Evolutionary conservation across 2,113 vertebrate species (phyloP).

Genomic region (Antidorcas marsupialis): DNA sequence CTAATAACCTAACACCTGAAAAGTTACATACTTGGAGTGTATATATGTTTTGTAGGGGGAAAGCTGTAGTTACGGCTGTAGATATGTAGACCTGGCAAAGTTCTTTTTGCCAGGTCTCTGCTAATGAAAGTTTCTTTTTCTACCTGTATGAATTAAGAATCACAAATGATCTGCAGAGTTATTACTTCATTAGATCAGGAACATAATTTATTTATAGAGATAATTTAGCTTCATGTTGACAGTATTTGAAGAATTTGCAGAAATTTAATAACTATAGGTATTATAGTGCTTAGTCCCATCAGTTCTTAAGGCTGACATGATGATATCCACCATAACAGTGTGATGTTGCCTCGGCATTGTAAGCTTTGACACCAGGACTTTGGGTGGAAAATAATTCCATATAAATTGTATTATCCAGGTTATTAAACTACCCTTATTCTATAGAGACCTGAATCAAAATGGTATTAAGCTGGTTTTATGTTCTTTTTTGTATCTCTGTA

Average conservation of each 20-base stretch:
- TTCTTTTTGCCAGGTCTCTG: neutral
- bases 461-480: neutral
- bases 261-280: neutral
- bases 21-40: too few relatives aligned
- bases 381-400: neutral
- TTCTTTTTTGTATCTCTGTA: neutral
- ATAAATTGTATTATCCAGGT: neutral
- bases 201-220: neutral
- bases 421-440: neutral
- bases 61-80: neutral
- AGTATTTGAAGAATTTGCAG: neutral
- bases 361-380: neutral
- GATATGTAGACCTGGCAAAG: neutral
- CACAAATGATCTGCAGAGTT: neutral
- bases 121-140: neutral
- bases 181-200: neutral
- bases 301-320: neutral
- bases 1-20: neutral
- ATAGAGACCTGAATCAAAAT: neutral
- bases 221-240: neutral
- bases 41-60: too few relatives aligned
- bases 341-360: neutral
- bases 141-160: neutral
- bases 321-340: neutral
- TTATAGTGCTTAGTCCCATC: neutral